Evolutionary conservation across 2,113 vertebrate species (phyloP).

Genomic region (Pelodiscus sinensis): DNA sequence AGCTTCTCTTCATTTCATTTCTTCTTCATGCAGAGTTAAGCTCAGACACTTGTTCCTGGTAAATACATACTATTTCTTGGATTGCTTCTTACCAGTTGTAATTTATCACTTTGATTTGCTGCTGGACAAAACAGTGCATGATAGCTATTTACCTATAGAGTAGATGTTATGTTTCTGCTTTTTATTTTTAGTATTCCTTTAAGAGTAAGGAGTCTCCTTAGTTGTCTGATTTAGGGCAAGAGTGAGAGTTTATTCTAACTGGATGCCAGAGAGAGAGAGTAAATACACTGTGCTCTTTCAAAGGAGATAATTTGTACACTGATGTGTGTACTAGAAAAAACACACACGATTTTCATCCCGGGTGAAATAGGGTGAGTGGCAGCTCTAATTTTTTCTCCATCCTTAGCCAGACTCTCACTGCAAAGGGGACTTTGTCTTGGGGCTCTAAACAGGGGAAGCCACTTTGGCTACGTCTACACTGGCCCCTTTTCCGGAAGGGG

Average conservation of each 20-base stretch:
- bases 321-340: not conserved
- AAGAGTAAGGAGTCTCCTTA: not conserved
- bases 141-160: not conserved
- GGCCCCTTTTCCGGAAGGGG: too few relatives aligned
- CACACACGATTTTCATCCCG: not conserved
- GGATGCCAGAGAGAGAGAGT: not conserved
- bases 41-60: not conserved
- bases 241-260: not conserved
- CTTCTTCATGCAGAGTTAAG: not conserved
- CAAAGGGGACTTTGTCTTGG: not conserved
- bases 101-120: not conserved
- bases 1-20: not conserved
- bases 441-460: not conserved
- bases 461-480: too few relatives aligned
- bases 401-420: not conserved
- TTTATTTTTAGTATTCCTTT: not conserved
- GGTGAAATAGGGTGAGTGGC: not conserved
- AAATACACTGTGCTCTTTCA: not conserved
- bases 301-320: not conserved
- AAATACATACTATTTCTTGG: not conserved
- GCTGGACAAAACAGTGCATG: not conserved
- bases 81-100: not conserved
- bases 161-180: not conserved
- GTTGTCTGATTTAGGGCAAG: not conserved
- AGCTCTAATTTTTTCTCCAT: slow-evolving; percentile 7